phyloP scores from a whole-genome alignment of 2,113 vertebrate species.

The Arothron firmamentum region DNA sequence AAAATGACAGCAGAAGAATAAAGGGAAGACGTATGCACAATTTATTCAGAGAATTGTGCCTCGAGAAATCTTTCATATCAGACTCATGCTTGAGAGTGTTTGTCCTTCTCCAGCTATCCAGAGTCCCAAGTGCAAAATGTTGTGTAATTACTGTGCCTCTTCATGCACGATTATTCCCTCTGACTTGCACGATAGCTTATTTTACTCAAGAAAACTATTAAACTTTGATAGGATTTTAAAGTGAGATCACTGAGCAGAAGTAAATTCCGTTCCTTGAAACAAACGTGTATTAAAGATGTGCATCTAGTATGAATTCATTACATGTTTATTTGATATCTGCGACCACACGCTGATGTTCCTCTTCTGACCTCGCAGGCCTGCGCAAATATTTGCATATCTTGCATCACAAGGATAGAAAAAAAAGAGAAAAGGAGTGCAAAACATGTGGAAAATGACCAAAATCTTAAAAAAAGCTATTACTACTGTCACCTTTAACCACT shows the following conservation, averaged over 20 bases:
- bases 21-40: slow-evolving; percentile 2
- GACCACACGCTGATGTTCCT: neutral
- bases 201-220: neutral
- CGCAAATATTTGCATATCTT: neutral
- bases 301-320: too few species aligned
- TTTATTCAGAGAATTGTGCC: slow-evolving; percentile 1
- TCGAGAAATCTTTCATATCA: neutral
- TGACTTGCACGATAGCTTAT: neutral
- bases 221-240: neutral
- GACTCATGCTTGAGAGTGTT: slow-evolving; percentile 12
- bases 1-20: neutral
- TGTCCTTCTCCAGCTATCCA: neutral
- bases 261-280: neutral
- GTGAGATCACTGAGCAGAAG: too few species aligned
- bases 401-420: slow-evolving; percentile 4
- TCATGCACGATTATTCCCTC: slow-evolving; percentile 1
- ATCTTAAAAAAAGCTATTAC: too few species aligned
- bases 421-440: neutral
- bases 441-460: too few species aligned
- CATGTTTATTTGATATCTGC: neutral
- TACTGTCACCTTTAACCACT: too few species aligned
- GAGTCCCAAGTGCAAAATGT: neutral
- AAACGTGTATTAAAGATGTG: neutral
- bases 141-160: neutral
- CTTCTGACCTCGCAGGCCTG: neutral